A percentile compares a stretch with the other conserved stretches of the same genome.
These are phyloP conservation scores for Norana najaformis DNA, from an alignment of 2,888 invertebrate species.

Conservation along the genomic window DNA sequence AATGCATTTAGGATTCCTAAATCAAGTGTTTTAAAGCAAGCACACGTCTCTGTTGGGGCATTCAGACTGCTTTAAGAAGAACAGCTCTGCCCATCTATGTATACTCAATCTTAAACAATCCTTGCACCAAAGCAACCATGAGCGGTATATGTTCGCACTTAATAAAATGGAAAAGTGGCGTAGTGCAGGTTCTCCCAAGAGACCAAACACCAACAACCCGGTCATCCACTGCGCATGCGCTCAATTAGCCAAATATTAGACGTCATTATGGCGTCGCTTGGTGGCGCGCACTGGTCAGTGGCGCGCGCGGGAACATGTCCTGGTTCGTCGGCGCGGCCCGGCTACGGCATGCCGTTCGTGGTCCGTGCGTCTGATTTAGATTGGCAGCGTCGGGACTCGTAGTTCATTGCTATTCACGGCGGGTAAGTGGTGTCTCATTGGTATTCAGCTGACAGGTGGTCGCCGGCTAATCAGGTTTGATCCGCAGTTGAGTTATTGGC, in stretches of 20 bases:
- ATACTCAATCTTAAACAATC: too few species aligned
- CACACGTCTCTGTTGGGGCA: not conserved
- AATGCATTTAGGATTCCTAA: not conserved
- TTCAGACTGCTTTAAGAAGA: not conserved
- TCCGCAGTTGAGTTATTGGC: constrained; percentile 24
- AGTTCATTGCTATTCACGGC: constrained; percentile 21
- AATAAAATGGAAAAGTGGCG: constrained; percentile 2
- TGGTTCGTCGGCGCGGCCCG: not conserved
- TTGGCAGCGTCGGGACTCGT: constrained; percentile 14
- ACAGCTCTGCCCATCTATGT: not conserved
- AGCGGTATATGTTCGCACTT: not conserved
- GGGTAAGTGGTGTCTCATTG: constrained; percentile 22
- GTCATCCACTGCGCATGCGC: constrained; percentile 15
- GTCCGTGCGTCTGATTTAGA: constrained; percentile 21
- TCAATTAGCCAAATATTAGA: constrained; percentile 4
- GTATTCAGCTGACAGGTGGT: constrained; percentile 26
- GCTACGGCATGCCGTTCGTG: not conserved
- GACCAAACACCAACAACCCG: constrained; percentile 5
- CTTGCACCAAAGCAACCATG: not conserved
- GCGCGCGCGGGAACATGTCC: constrained; percentile 22
- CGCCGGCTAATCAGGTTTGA: constrained; percentile 26
- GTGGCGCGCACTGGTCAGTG: not conserved
- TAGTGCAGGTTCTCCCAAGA: not conserved
- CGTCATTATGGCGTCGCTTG: constrained; percentile 9
- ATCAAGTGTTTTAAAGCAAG: not conserved